A percentile compares a stretch with the other conserved stretches of the same genome.
These are phyloP conservation scores for Blastomussa wellsi DNA, from an alignment of 92 coral and sea anemone species.

Conservation along the genomic window DNA sequence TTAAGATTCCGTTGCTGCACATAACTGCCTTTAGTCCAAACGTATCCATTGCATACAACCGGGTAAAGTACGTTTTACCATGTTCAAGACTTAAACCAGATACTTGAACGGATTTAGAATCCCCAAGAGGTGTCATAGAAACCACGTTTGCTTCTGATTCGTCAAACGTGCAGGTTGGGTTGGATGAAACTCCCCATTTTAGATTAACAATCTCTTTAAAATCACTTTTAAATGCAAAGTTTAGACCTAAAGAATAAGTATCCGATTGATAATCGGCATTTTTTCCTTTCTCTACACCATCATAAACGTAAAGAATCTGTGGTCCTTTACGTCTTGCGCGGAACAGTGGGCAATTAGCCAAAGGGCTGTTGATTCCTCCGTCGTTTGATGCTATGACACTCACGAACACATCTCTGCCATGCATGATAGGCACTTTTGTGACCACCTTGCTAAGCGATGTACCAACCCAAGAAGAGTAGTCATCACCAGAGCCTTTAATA, in stretches of 20 bases:
- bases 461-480: slow-evolving; percentile 64
- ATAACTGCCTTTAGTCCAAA: slow-evolving; percentile 64
- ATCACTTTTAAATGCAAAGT: slow-evolving; percentile 56
- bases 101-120: slow-evolving; percentile 53
- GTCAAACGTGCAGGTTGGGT: slow-evolving; percentile 59
- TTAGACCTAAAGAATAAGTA: slow-evolving; percentile 54
- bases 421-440: slow-evolving; percentile 60
- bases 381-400: slow-evolving; percentile 77
- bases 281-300: slow-evolving; percentile 50
- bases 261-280: slow-evolving; percentile 76
- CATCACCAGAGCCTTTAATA: slow-evolving; percentile 70
- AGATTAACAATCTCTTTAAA: slow-evolving; percentile 50
- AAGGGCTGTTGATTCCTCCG: slow-evolving; percentile 56
- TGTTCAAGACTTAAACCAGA: slow-evolving; percentile 66
- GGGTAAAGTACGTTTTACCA: slow-evolving; percentile 66
- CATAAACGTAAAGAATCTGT: slow-evolving; percentile 61
- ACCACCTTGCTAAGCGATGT: slow-evolving; percentile 53
- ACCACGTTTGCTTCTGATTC: slow-evolving; percentile 62
- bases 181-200: slow-evolving; percentile 74
- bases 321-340: slow-evolving; percentile 68
- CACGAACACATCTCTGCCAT: slow-evolving; percentile 65
- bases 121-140: slow-evolving; percentile 63
- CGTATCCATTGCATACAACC: slow-evolving; percentile 53
- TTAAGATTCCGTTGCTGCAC: slow-evolving; percentile 84
- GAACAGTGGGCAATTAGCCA: slow-evolving; percentile 64